Base-by-base conservation (phyloP, 1,140 invertebrate genomes). In the Apis cerana region DNA sequence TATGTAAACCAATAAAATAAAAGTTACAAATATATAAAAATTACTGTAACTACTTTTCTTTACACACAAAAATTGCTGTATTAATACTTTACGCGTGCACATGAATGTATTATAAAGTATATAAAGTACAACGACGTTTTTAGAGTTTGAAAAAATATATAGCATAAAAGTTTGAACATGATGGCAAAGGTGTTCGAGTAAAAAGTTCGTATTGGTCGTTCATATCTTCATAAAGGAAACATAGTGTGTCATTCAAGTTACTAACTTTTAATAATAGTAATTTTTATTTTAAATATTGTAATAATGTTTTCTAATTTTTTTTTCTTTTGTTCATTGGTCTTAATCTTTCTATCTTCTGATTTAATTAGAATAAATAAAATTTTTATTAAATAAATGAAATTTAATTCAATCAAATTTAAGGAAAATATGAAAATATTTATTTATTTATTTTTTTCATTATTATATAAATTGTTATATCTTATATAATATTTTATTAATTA, bases 201-300 rank as follows among this genome's bases (percentile, higher is more conserved):
- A 62, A 58, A 75, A 81, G 52, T 81, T 81, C 17, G 61, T 48
- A 74, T 27, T 12, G 50, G 52, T 67, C 79, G 71, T 67, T 81
- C 65, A 62, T 54, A 56, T 58, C 52, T 65, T 50, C 62, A 19
- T 75, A 75, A 81, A 75, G 71, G 33, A 81, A 56, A 43, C 10
- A 1, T 61, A 56, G 67, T 64, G 52, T 74, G 33, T 67, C 17
- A 23, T n/a, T 33, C 2, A 27, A 56, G 21, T 71, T 64, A 23
- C 21, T 52, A 71, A 81, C 71, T 75, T 58, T 12, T 12, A 17
- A 17, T 33, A 67, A 75, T 67, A 0, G 33, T 43, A 43, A 43
- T 67, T 75, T 58, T 75, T 54, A 23, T 50, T 33, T 27, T 50
- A 8, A 21, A 56, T 58, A 61, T 10, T 8, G 4, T 75, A 75